Conservation (phyloP, 2,888 invertebrate species). For the Cecidostiba fungosa region DNA sequence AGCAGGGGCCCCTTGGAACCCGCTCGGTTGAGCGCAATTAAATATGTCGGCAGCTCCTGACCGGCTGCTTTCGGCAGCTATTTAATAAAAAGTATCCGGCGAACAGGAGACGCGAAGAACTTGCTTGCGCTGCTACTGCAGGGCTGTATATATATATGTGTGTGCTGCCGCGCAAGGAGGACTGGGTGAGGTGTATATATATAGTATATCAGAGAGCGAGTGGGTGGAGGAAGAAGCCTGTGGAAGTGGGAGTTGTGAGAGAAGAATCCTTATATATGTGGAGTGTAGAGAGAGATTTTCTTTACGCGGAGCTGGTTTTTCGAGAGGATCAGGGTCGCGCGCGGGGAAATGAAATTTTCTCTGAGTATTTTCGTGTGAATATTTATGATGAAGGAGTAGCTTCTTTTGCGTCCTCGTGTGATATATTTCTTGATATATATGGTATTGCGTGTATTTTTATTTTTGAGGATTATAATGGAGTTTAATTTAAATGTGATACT, state of each 20-base stretch:
- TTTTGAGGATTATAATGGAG: no score
- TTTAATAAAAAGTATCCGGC: slow-evolving; percentile 71
- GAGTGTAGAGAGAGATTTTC: background rate
- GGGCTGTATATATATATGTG: background rate
- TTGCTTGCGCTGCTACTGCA: background rate
- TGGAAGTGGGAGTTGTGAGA: background rate
- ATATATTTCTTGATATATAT: no score
- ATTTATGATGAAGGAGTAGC: background rate
- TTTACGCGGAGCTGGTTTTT: background rate
- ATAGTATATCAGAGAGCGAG: no score
- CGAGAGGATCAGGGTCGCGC: background rate
- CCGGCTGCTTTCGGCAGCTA: slow-evolving; percentile 70
- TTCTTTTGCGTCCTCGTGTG: no score
- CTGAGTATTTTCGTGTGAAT: background rate
- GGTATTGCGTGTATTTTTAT: no score
- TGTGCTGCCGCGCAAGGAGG: background rate
- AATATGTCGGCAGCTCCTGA: slow-evolving; percentile 67
- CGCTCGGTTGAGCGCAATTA: slow-evolving; percentile 71
- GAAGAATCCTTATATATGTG: background rate
- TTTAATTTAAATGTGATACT: no score
- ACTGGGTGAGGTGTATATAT: background rate
- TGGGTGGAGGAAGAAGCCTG: background rate
- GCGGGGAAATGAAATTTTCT: background rate
- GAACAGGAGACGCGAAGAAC: slow-evolving; percentile 30
- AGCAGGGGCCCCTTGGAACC: background rate